A percentile compares a stretch with the other conserved stretches of the same genome.
phyloP scores from a whole-genome alignment of 2,888 invertebrate genomes.

The Oxyteleia sp. region DNA sequence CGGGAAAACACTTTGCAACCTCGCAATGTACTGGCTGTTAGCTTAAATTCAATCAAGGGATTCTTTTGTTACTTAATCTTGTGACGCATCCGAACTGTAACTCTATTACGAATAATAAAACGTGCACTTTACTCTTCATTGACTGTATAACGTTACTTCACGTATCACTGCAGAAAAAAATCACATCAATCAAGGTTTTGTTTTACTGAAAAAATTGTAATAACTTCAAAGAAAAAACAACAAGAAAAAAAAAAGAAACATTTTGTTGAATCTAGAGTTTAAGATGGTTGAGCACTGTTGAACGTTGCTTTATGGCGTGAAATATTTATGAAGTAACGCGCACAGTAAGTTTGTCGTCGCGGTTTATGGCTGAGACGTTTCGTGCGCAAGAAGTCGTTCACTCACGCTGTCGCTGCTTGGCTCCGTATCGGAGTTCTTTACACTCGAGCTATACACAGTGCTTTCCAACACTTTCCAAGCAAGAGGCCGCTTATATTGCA shows the following conservation, averaged over 20 bases:
- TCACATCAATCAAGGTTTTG: neutral
- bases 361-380: slow-evolving; percentile 3
- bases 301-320: no score
- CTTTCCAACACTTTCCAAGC: slow-evolving; percentile 58
- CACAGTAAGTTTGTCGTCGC: no score
- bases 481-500: slow-evolving; percentile 53
- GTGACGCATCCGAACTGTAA: slow-evolving; percentile 49
- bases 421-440: slow-evolving; percentile 38
- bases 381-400: slow-evolving; percentile 28
- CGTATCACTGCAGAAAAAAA: neutral
- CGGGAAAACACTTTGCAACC: slow-evolving; percentile 20
- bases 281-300: no score
- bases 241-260: no score
- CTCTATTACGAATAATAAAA: slow-evolving; percentile 50
- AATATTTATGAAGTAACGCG: no score
- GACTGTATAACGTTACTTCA: slow-evolving; percentile 8
- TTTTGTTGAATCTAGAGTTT: no score
- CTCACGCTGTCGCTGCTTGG: slow-evolving; percentile 45
- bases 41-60: slow-evolving; percentile 58
- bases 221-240: no score
- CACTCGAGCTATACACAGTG: slow-evolving; percentile 54
- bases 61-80: slow-evolving; percentile 64
- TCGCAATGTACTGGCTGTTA: slow-evolving; percentile 36
- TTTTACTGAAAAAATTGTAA: no score
- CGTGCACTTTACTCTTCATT: slow-evolving; percentile 12